A percentile compares a stretch with the other conserved stretches of the same genome.
Evolutionary conservation across 2,888 invertebrate genomes (phyloP).

Genomic region (Oithona nana): DNA sequence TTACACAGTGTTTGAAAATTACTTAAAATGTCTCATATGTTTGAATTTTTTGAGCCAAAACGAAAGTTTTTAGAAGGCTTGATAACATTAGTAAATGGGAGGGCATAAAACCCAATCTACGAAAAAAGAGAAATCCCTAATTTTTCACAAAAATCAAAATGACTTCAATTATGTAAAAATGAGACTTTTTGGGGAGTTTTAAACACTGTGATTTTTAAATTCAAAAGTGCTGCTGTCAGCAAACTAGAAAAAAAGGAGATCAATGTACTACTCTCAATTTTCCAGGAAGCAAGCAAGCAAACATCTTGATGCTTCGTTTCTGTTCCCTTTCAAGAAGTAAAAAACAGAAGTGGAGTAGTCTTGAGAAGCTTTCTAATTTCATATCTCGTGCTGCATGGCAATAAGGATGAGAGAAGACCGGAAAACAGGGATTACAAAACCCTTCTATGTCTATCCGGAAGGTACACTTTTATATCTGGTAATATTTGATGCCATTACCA

Average conservation of each 20-base stretch:
- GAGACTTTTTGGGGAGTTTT: no score
- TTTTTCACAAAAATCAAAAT: no score
- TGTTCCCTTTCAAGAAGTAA: neutral
- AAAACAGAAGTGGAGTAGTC: neutral
- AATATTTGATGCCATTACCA: constrained; percentile 7
- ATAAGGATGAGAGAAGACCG: neutral
- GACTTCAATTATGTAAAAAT: no score
- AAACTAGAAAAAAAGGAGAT: neutral
- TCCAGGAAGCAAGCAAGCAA: neutral
- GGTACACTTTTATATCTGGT: no score
- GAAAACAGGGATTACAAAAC: neutral
- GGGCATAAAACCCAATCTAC: no score
- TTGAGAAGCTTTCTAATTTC: neutral
- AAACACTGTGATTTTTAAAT: neutral
- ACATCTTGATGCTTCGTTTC: neutral
- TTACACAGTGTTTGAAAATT: no score
- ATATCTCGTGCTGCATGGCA: neutral
- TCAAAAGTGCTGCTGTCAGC: neutral
- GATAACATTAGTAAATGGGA: no score
- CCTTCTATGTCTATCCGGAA: neutral
- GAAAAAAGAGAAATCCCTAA: no score
- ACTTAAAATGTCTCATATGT: no score
- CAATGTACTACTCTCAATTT: neutral
- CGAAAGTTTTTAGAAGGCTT: no score
- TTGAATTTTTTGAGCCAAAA: no score